Evolutionary conservation across 2,113 vertebrate species (phyloP).

Genomic region (Strigops habroptila): DNA sequence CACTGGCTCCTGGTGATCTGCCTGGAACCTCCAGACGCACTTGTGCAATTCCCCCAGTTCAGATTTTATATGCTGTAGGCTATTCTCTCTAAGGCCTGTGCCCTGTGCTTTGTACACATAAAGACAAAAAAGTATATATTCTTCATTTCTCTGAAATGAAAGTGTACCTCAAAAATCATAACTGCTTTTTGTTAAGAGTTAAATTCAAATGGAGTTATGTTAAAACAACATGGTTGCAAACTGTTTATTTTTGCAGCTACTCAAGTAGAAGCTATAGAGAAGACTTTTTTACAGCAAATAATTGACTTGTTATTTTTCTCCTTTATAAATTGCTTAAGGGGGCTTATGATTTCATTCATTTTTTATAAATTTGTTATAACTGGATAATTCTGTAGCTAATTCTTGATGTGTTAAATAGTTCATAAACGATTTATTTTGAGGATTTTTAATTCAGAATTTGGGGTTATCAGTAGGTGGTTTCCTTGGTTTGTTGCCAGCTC

Average conservation of each 20-base stretch:
- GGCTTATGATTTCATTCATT: not conserved
- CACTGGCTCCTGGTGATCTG: not conserved
- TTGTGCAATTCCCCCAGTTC: not conserved
- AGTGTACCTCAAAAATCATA: not conserved
- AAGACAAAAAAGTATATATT: not conserved
- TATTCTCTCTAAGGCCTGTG: not conserved
- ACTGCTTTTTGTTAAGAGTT: not conserved
- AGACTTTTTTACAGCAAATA: not conserved
- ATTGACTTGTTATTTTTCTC: not conserved
- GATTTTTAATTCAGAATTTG: not conserved
- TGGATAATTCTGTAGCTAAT: slow-evolving; percentile 8
- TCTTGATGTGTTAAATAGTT: not conserved
- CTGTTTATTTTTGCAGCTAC: not conserved
- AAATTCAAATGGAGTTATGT: not conserved
- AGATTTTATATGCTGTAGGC: not conserved
- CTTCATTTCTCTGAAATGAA: not conserved
- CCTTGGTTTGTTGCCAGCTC: not conserved
- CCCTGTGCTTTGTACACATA: not conserved
- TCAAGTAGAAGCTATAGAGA: not conserved
- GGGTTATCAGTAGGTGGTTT: not conserved
- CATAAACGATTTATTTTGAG: not conserved
- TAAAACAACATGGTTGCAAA: not conserved
- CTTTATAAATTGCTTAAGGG: not conserved
- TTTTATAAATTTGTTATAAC: not conserved
- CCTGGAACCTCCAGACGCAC: not conserved